phyloP scores from a whole-genome alignment of 1,140 invertebrate species.

The Archivesica marissinica region DNA sequence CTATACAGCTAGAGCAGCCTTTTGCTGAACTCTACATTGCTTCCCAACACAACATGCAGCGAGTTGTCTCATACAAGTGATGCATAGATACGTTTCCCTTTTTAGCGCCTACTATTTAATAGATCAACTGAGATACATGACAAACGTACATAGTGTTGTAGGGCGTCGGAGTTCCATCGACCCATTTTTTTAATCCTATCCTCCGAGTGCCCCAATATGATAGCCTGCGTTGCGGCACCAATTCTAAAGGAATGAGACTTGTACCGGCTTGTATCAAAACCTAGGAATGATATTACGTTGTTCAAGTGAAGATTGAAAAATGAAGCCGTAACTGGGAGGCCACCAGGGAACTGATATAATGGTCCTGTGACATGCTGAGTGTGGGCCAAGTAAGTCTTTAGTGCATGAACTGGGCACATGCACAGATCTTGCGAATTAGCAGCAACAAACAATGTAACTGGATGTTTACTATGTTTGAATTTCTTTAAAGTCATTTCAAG shows the following conservation, averaged over 20 bases:
- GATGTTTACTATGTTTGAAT: constrained; percentile 18
- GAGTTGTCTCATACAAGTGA: too few relatives aligned
- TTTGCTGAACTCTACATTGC: too few relatives aligned
- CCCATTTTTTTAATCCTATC: background rate
- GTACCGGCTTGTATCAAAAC: background rate
- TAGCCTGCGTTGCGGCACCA: background rate
- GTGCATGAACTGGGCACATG: background rate
- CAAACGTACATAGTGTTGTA: constrained; percentile 23
- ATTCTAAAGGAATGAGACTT: constrained; percentile 32
- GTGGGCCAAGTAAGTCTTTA: background rate
- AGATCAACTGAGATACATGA: too few relatives aligned
- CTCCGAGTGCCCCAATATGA: background rate
- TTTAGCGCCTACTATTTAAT: too few relatives aligned
- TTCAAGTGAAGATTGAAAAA: constrained; percentile 6
- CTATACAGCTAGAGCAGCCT: too few relatives aligned
- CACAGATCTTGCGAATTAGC: background rate
- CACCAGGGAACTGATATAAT: constrained; percentile 3
- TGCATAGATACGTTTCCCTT: too few relatives aligned
- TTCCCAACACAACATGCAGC: too few relatives aligned
- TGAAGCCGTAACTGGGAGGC: background rate
- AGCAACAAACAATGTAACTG: constrained; percentile 13
- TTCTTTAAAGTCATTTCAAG: background rate
- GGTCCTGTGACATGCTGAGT: background rate
- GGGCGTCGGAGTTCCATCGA: constrained; percentile 8
- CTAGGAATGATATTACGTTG: background rate